These are phyloP conservation scores for Aix galericulata DNA, from an alignment of 2,113 vertebrate genomes.

Conservation along the genomic window DNA sequence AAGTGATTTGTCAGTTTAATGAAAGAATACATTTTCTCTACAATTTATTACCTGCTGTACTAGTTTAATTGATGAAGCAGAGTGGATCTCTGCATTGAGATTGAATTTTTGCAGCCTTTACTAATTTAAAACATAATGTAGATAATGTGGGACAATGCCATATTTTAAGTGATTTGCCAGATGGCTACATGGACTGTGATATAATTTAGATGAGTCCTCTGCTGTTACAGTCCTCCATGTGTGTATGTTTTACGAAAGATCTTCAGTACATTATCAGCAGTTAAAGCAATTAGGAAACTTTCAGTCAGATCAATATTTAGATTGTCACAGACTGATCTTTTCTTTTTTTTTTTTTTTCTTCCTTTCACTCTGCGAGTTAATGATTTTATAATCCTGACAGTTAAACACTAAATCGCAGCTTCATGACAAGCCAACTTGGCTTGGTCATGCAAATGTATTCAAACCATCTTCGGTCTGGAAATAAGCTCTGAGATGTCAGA, in stretches of 20 bases:
- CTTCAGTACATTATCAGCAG: not conserved
- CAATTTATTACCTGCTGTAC: not conserved
- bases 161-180: slow-evolving; percentile 24
- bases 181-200: not conserved
- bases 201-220: slow-evolving; percentile 11
- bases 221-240: not conserved
- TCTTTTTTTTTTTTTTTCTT: not conserved
- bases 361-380: not conserved
- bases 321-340: not conserved
- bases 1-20: slow-evolving; percentile 7
- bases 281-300: not conserved
- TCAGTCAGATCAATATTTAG: not conserved
- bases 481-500: not conserved
- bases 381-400: not conserved
- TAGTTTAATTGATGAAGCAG: not conserved
- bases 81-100: not conserved
- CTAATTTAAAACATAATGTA: slow-evolving; percentile 1
- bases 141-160: not conserved
- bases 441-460: not conserved
- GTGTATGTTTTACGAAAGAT: not conserved
- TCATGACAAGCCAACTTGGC: not conserved
- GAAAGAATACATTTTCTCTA: not conserved
- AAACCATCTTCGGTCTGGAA: not conserved
- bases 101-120: not conserved
- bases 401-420: not conserved